Conservation (phyloP, 1,140 invertebrate species). For the Drosophila pseudoobscura region DNA sequence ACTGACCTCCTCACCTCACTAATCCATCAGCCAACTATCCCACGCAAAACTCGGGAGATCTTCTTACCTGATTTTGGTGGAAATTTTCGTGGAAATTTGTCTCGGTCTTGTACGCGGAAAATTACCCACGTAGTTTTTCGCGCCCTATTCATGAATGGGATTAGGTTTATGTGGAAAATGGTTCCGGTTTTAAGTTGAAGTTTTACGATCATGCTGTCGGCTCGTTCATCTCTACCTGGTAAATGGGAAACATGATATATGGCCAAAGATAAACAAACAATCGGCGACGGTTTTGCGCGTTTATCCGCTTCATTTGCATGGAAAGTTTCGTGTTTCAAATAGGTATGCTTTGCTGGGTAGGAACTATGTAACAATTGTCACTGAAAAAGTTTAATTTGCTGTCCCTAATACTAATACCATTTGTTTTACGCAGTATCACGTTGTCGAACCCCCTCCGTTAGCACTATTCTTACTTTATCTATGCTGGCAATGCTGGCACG, state of each 20-base stretch:
- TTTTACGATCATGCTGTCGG: slow-evolving; percentile 6
- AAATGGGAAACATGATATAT: slow-evolving; percentile 16
- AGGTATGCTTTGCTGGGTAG: no score
- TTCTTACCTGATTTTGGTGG: slow-evolving; percentile 24
- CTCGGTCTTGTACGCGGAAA: slow-evolving; percentile 34
- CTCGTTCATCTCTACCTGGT: slow-evolving; percentile 11
- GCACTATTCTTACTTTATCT: background rate
- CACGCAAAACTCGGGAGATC: background rate
- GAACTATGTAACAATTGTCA: no score
- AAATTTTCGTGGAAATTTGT: slow-evolving; percentile 38
- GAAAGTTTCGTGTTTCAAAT: background rate
- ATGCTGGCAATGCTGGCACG: slow-evolving; percentile 54
- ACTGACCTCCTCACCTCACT: background rate
- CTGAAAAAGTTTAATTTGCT: background rate
- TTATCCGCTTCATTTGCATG: background rate
- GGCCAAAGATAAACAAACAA: slow-evolving; percentile 3
- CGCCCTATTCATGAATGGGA: slow-evolving; percentile 61
- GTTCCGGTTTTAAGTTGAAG: slow-evolving; percentile 32
- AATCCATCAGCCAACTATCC: slow-evolving; percentile 3
- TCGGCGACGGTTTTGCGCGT: background rate
- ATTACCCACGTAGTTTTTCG: slow-evolving; percentile 34
- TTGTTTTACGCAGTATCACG: background rate
- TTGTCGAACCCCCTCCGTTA: background rate
- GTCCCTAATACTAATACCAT: background rate
- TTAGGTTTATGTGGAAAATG: slow-evolving; percentile 38